Evolutionary conservation across 2,113 vertebrate species (phyloP), one percentile per base, ranked within the genome.

Genomic region (Zosterops lateralis): DNA sequence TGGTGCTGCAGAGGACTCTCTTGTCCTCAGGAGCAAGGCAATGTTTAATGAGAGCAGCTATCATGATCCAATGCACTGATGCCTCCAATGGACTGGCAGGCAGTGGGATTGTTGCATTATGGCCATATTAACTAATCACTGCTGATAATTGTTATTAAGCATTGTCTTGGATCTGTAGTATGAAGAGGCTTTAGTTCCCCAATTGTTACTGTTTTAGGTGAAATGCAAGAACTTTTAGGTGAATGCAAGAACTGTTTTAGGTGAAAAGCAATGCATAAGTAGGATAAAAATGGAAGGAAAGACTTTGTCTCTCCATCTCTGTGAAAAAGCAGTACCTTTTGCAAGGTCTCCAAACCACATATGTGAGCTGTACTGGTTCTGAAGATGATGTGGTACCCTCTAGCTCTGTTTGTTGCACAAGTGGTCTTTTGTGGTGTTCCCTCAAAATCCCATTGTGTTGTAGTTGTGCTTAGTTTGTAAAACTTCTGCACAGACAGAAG

Each of bases 141-240:
- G 64, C 60, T 94, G 75, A 28, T 93, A 91, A 94, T 77, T 79
- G 34, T 72, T 92, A 80, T 32, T 95, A 91, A 91, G 91, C 60
- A 36, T 71, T 81, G 57, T 76, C 80, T 90, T 94, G 68, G 58
- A 87, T 91, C 75, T 60, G 47, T 56, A 60, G 60, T 53, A 21
- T 58, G 78, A 91, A 50, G 70, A 71, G 76, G 38, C 51, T 77
- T 83, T 80, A 87, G 36, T 90, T 91, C 40, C n/a, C 53, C 57
- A 36, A 1, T 67, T 87, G 44, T 94, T 51, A 54, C 71, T 67
- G 24, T 78, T 78, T 0, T 1, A 68, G 50, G 48, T 93, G 85
- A 95, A 94, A 81, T 32, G 65, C 36, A 57, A 81, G 48, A 81
- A 22, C 68, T 78, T 38, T 38, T 38, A 38, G 38, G 38, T 38